Conservation (phyloP, 2,113 vertebrate genomes). For the Stictonetta naevosa region DNA sequence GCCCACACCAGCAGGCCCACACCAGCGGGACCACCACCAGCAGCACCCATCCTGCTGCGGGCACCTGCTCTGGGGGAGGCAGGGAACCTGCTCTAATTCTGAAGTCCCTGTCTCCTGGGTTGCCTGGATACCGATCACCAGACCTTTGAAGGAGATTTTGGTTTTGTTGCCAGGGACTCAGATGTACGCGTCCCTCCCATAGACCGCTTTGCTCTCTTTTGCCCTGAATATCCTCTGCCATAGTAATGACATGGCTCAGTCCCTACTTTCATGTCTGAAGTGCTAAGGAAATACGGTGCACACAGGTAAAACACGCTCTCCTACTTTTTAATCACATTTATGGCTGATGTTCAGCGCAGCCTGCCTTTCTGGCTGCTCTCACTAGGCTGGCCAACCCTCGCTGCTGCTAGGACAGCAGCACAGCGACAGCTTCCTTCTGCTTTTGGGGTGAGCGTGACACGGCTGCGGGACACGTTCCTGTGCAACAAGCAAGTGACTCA, state of each 20-base stretch:
- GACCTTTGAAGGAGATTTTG: background rate
- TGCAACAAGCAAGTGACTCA: background rate
- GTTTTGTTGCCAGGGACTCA: background rate
- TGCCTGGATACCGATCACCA: constrained; percentile 49
- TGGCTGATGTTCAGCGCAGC: fast-evolving
- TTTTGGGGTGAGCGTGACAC: background rate
- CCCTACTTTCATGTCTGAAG: background rate
- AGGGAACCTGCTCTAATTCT: background rate
- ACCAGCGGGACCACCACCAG: background rate
- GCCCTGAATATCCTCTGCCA: background rate
- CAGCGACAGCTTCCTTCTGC: fast-evolving
- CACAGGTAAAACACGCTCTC: background rate
- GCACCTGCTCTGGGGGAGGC: background rate
- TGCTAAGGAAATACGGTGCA: background rate
- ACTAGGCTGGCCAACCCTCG: background rate
- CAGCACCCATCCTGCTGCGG: background rate
- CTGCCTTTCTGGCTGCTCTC: background rate
- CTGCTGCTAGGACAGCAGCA: background rate
- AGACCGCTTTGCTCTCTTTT: background rate
- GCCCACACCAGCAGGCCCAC: background rate
- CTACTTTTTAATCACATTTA: background rate
- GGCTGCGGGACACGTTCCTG: background rate
- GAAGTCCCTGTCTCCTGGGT: background rate
- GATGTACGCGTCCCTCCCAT: background rate
- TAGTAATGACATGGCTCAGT: background rate